These are phyloP conservation scores for Sternotherus odoratus DNA, from an alignment of 2,797 vertebrate genomes.

Conservation along the genomic window DNA sequence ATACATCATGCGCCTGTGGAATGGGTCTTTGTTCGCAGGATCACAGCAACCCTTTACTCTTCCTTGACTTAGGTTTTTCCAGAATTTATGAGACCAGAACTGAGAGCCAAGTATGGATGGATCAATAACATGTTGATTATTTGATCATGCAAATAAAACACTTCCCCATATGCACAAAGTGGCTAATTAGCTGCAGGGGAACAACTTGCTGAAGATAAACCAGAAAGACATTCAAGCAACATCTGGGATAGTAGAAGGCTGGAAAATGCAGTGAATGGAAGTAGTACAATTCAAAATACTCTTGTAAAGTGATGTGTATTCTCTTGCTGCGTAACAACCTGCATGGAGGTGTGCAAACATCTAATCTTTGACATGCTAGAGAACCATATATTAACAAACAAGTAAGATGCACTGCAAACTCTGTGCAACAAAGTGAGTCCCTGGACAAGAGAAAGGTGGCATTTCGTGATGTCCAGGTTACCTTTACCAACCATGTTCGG, in stretches of 20 bases:
- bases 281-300: neutral
- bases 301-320: neutral
- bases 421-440: conserved; percentile 48
- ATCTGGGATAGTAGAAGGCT: neutral
- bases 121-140: neutral
- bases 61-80: neutral
- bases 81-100: neutral
- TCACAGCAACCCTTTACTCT: neutral
- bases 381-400: conserved; percentile 48
- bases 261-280: neutral
- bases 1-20: neutral
- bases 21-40: neutral
- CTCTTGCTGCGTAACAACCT: conserved; percentile 27
- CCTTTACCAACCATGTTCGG: neutral
- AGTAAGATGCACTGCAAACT: conserved; percentile 28
- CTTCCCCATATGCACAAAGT: neutral
- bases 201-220: neutral
- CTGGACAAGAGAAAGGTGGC: conserved; percentile 46
- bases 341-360: conserved; percentile 4
- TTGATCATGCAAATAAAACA: neutral
- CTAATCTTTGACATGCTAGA: conserved; percentile 14
- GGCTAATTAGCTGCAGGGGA: neutral
- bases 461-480: conserved; percentile 7
- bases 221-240: neutral
- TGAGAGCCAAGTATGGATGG: neutral